Evolutionary conservation across 1,140 invertebrate genomes (phyloP).

Genomic region (Drosophila kurseongensis): DNA sequence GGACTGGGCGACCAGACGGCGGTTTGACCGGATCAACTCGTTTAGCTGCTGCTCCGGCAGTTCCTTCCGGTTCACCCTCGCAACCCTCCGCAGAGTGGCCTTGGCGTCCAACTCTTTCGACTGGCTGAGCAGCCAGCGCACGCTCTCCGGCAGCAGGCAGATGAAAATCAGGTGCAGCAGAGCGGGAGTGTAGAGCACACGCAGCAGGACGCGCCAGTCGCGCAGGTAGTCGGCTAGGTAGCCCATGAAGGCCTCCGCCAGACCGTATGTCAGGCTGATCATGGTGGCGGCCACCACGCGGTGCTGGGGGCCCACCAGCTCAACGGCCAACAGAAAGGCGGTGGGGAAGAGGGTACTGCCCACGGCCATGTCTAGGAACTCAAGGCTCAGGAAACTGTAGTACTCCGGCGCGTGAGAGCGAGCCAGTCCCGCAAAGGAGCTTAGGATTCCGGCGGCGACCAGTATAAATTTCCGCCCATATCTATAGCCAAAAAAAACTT

Average conservation of each 20-base stretch:
- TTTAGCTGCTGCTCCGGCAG: conserved; percentile 86
- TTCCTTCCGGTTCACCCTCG: conserved; percentile 89
- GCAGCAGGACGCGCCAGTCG: conserved; percentile 89
- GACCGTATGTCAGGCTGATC: conserved; percentile 89
- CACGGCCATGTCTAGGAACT: conserved; percentile 87
- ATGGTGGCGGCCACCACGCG: conserved; percentile 90
- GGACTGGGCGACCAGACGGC: conserved; percentile 40
- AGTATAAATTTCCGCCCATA: conserved; percentile 88
- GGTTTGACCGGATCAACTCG: conserved; percentile 78
- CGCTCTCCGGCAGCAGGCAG: conserved; percentile 87
- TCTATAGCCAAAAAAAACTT: conserved; percentile 70
- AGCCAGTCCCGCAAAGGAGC: conserved; percentile 87
- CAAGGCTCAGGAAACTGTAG: conserved; percentile 87
- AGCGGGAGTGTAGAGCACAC: conserved; percentile 88
- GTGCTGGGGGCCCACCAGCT: conserved; percentile 90
- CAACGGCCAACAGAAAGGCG: conserved; percentile 88
- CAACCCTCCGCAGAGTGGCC: conserved; percentile 86
- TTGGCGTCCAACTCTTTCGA: conserved; percentile 87
- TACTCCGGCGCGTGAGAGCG: conserved; percentile 88
- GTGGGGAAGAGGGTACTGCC: conserved; percentile 88
- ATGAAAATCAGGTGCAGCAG: conserved; percentile 87
- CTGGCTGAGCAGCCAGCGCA: conserved; percentile 90
- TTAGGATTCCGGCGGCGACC: conserved; percentile 86
- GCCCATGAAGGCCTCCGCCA: conserved; percentile 89
- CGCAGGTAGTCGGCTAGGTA: conserved; percentile 88